A percentile compares a stretch with the other conserved stretches of the same genome.
These are phyloP conservation scores for Rhabdomys pumilio DNA, from an alignment of 2,797 vertebrate species.

Conservation along the genomic window DNA sequence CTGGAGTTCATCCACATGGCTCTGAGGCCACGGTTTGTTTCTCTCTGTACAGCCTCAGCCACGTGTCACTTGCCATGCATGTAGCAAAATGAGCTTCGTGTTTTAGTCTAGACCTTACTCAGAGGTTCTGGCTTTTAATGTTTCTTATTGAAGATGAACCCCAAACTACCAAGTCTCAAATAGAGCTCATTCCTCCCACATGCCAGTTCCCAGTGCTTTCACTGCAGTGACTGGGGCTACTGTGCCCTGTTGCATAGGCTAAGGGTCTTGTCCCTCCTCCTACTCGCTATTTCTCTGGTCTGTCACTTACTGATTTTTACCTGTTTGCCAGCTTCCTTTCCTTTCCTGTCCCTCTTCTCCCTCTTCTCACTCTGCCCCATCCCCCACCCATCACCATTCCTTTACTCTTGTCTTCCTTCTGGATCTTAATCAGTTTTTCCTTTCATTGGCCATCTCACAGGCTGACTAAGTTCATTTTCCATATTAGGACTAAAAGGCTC, in stretches of 20 bases:
- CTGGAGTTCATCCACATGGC: neutral
- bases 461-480: slow-evolving; percentile 1
- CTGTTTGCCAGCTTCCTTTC: neutral
- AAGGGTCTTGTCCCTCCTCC: neutral
- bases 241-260: neutral
- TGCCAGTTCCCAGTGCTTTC: neutral
- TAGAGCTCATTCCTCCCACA: neutral
- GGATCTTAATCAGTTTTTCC: neutral
- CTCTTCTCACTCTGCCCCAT: neutral
- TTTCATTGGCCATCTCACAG: neutral
- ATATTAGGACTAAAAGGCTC: neutral
- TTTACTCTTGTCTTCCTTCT: no score
- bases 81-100: neutral
- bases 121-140: neutral
- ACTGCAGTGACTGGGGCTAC: neutral
- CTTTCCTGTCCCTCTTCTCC: neutral
- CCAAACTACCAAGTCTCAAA: neutral
- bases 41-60: neutral
- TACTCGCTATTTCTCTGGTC: neutral
- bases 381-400: neutral
- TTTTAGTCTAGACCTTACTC: neutral
- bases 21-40: neutral
- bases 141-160: slow-evolving; percentile 1
- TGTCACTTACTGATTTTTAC: neutral
- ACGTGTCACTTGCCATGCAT: neutral